phyloP scores from a whole-genome alignment of 2,888 invertebrate species.

The Dryobota labecula region DNA sequence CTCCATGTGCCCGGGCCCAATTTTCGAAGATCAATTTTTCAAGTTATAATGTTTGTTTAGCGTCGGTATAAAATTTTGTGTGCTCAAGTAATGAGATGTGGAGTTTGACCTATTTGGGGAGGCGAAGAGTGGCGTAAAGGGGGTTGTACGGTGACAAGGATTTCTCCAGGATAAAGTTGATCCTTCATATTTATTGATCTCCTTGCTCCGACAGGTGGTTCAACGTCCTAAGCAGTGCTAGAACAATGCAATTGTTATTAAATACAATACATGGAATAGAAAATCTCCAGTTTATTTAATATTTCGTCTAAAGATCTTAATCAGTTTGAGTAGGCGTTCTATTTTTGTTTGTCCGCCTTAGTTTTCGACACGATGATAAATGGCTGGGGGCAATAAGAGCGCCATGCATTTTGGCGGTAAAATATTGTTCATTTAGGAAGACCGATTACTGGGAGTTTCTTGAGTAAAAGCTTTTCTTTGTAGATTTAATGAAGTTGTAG shows the following conservation, averaged over 20 bases:
- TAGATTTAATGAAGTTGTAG: slow-evolving; percentile 1
- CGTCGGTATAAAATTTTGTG: slow-evolving; percentile 71
- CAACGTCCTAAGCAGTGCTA: slow-evolving; percentile 42
- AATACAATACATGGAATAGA: slow-evolving; percentile 38
- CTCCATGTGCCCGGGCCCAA: slow-evolving; percentile 80
- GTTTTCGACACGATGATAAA: slow-evolving; percentile 59
- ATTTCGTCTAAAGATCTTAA: slow-evolving; percentile 35
- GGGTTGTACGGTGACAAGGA: slow-evolving; percentile 71
- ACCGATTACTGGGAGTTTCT: slow-evolving; percentile 35
- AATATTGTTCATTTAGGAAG: slow-evolving; percentile 56
- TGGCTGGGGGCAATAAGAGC: slow-evolving; percentile 39
- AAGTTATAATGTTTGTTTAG: slow-evolving; percentile 71
- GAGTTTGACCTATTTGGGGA: slow-evolving; percentile 77
- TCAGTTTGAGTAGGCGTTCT: slow-evolving; percentile 46
- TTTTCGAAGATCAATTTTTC: slow-evolving; percentile 77
- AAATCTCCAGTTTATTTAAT: slow-evolving; percentile 38
- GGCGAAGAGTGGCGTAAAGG: slow-evolving; percentile 61
- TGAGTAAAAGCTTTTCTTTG: slow-evolving; percentile 27
- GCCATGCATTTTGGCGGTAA: slow-evolving; percentile 63
- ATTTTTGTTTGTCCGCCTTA: slow-evolving; percentile 56
- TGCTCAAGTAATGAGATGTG: slow-evolving; percentile 70
- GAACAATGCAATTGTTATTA: slow-evolving; percentile 59
- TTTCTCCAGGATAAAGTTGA: slow-evolving; percentile 62
- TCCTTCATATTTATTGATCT: slow-evolving; percentile 65
- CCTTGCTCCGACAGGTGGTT: slow-evolving; percentile 62